Evolutionary conservation across 2,113 vertebrate species (phyloP).

Genomic region (Cromileptes altivelis): DNA sequence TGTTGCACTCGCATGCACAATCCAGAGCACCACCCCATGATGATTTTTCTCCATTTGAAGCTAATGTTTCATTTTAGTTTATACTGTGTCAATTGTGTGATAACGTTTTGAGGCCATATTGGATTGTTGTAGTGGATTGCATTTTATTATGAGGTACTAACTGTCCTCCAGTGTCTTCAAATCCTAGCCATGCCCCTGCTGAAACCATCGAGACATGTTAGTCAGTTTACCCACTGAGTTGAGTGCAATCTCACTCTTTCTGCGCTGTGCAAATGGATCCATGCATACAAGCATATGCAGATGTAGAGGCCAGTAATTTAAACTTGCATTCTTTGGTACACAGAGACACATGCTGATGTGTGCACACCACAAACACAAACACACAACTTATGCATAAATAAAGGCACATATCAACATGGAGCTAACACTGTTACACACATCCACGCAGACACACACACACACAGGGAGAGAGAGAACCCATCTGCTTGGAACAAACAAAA

Average conservation of each 20-base stretch:
- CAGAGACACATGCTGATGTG: conserved; percentile 39
- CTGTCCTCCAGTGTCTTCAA: conserved; percentile 1
- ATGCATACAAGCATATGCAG: conserved; percentile 35
- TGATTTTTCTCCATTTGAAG: background rate
- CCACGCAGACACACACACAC: background rate
- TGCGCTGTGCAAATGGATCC: conserved; percentile 21
- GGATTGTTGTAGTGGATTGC: background rate
- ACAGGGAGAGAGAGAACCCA: conserved; percentile 52
- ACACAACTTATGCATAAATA: conserved; percentile 44
- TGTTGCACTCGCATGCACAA: background rate
- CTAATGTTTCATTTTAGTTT: background rate
- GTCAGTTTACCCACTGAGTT: conserved; percentile 4
- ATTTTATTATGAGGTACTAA: background rate
- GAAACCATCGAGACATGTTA: background rate
- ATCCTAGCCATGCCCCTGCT: background rate
- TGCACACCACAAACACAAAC: conserved; percentile 41
- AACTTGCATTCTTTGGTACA: conserved; percentile 20
- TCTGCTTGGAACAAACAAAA: conserved; percentile 83
- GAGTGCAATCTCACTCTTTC: background rate
- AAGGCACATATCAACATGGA: conserved; percentile 36
- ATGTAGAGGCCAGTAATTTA: conserved; percentile 6
- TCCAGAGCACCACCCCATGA: too few relatives aligned
- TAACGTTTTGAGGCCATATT: background rate
- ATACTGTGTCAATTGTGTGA: background rate
- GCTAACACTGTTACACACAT: conserved; percentile 5